Conservation (phyloP, 2,797 vertebrate species). For the Enteromius mattozi region DNA sequence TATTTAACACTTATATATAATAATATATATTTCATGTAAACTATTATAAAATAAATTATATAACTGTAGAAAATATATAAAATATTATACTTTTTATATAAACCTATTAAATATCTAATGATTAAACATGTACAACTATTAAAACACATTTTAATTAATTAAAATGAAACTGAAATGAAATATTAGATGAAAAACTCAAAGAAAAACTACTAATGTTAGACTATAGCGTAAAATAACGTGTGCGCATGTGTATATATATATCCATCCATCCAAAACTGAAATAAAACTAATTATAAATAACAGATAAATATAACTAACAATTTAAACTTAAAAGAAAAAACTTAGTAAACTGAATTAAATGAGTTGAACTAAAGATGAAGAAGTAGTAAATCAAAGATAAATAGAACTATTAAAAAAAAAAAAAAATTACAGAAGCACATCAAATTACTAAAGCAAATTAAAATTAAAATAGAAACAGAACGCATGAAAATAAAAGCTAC, state of each 20-base stretch:
- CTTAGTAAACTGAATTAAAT: not conserved
- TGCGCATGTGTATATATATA: too few relatives aligned
- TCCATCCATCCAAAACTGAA: not conserved
- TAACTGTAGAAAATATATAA: too few relatives aligned
- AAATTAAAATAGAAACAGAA: not conserved
- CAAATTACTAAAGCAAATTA: not conserved
- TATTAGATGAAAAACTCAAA: not conserved
- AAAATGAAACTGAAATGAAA: not conserved
- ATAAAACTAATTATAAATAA: not conserved
- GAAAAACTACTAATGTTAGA: not conserved
- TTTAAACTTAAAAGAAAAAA: too few relatives aligned
- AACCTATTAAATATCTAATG: not conserved
- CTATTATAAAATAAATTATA: too few relatives aligned
- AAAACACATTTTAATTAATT: not conserved
- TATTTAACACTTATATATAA: not conserved
- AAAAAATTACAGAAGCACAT: not conserved
- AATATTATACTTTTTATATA: too few relatives aligned
- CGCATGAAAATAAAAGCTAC: not conserved
- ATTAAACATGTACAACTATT: not conserved
- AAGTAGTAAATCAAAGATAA: too few relatives aligned
- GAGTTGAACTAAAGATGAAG: too few relatives aligned
- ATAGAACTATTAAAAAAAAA: too few relatives aligned
- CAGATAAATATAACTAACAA: not conserved
- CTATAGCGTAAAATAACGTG: too few relatives aligned
- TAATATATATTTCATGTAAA: not conserved